Conservation (phyloP, 2,797 vertebrate genomes). For the Amphiprion clarkii region DNA sequence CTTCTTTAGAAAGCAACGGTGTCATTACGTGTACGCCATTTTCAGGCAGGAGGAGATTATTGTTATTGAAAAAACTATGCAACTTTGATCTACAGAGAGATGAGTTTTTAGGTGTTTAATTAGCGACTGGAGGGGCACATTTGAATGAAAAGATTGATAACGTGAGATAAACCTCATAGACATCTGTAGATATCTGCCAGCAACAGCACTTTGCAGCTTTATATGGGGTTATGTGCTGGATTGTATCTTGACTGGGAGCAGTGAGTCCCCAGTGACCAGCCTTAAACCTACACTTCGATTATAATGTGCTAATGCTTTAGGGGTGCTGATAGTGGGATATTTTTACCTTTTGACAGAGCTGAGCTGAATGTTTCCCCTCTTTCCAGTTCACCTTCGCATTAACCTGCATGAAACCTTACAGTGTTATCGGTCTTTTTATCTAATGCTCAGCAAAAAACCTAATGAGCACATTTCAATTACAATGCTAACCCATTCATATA, state of each 20-base stretch:
- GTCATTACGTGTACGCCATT: no score
- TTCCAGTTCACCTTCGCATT: background rate
- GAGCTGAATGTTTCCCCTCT: conserved; percentile 7
- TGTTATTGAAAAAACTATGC: no score
- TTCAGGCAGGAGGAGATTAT: no score
- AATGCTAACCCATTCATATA: background rate
- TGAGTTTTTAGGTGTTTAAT: no score
- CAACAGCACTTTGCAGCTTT: background rate
- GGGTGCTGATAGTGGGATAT: no score
- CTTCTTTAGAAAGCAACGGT: no score
- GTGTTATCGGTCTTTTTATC: background rate
- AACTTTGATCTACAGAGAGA: no score
- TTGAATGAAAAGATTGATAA: no score
- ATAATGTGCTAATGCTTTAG: background rate
- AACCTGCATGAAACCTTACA: background rate
- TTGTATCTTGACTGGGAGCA: conserved; percentile 3
- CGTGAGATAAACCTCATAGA: background rate
- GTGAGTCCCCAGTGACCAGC: background rate
- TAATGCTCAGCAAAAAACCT: background rate
- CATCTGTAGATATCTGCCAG: background rate
- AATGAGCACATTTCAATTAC: background rate
- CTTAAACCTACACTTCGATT: background rate
- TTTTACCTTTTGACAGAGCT: conserved; percentile 11
- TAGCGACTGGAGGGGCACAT: no score
- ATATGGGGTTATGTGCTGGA: background rate